Percentiles rank a stretch among this genome's conserved stretches.
Evolutionary conservation across 1,140 invertebrate genomes (phyloP).

Genomic region (Pollicipes pollicipes): DNA sequence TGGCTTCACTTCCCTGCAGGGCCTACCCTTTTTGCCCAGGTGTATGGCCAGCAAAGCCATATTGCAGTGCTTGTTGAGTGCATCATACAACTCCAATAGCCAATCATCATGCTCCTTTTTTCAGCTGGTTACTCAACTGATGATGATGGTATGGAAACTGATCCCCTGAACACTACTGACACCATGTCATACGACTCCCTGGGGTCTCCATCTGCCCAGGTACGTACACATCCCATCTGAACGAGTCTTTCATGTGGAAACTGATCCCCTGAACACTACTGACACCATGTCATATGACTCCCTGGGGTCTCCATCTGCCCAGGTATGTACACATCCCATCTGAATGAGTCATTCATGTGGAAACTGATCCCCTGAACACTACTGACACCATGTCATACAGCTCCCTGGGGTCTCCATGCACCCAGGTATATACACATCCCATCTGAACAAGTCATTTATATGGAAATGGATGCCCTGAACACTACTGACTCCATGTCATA

Average conservation of each 20-base stretch:
- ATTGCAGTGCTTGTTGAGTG: too few species aligned
- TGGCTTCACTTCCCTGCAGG: too few species aligned
- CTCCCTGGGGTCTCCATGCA: neutral
- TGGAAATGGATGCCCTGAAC: neutral
- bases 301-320: neutral
- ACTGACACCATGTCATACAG: neutral
- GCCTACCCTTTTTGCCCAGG: too few species aligned
- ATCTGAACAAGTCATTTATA: too few species aligned
- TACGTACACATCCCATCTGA: too few species aligned
- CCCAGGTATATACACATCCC: neutral
- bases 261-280: neutral
- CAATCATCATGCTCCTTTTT: too few species aligned
- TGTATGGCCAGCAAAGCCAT: too few species aligned
- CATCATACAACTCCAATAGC: too few species aligned
- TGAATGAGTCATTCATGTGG: too few species aligned
- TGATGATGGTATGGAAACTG: neutral
- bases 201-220: neutral
- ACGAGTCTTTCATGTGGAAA: too few species aligned
- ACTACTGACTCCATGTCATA: neutral
- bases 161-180: neutral
- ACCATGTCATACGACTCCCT: neutral
- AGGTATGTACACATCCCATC: neutral
- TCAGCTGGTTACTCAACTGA: too few species aligned
- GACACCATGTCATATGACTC: neutral
- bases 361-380: neutral